Evolutionary conservation across 2,113 vertebrate species (phyloP), one percentile per base, ranked within the genome.

Genomic region (Pteropus alecto): DNA sequence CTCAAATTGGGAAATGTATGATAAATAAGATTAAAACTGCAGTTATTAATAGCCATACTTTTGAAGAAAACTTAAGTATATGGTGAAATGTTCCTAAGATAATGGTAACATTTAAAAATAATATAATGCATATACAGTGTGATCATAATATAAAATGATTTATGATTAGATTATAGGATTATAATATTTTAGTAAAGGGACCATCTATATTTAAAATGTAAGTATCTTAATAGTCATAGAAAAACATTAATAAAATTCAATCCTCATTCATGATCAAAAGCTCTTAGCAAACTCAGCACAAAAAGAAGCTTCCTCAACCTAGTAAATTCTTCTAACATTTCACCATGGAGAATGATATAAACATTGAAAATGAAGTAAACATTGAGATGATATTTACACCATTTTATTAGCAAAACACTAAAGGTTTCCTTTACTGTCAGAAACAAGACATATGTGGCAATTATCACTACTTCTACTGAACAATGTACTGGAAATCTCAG

Each of bases 71-170:
- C 19, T 51, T 63, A 77, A 88, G 28, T 28, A 83, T 63, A 61
- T 33, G 12, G n/a, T 84, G 18, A 93, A 88, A 78, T 93, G 54
- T 89, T 96, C n/a, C 51, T 61, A 70, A 93, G 46, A 68, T 58
- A 74, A 68, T 77, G 13, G 68, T 89, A 89, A 84, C 21, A 93
- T 88, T 92, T 82, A 76, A 88, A 79, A 92, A 87, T 87, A 87
- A 81, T n/a, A 35, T 58, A 74, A 76, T 30, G 30, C n/a, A 88
- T 60, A 58, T 3, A 65, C 5, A 65, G 38, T 87, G 65, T 81
- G 38, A 77, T 89, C 90, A 60, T 38, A 83, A 95, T 30, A 95
- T 61, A 93, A 73, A 89, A 78, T 8, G 38, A 78, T 63, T 77
- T 83, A 74, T 78, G n/a, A 78, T 89, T 77, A 82, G 26, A 85